A percentile compares a stretch with the other conserved stretches of the same genome.
phyloP scores from a whole-genome alignment of 2,888 invertebrate species.

The Heliconius charithonia region DNA sequence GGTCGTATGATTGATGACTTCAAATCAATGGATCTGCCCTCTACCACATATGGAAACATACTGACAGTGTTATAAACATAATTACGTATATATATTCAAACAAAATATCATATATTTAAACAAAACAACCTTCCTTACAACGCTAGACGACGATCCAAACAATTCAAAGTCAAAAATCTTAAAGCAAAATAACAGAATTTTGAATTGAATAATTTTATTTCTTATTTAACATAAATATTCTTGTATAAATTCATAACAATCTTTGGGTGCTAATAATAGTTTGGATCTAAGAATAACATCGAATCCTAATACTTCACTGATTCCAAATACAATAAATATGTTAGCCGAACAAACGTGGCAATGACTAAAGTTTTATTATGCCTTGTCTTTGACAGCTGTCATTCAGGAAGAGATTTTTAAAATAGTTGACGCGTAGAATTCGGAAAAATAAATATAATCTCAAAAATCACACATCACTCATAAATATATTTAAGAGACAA shows the following conservation, averaged over 20 bases:
- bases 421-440: background rate
- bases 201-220: conserved; percentile 79
- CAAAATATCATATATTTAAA: conserved; percentile 11
- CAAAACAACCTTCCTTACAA: background rate
- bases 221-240: conserved; percentile 83
- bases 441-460: conserved; percentile 7
- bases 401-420: background rate
- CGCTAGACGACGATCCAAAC: conserved; percentile 48
- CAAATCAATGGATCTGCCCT: conserved; percentile 82
- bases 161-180: conserved; percentile 64
- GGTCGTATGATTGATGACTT: conserved; percentile 82
- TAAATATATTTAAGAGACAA: background rate
- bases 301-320: conserved; percentile 59
- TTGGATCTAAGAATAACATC: conserved; percentile 69
- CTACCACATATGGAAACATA: conserved; percentile 54
- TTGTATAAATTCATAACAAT: conserved; percentile 84
- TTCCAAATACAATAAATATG: conserved; percentile 56
- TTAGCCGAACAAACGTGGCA: conserved; percentile 59
- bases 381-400: conserved; percentile 35
- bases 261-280: conserved; percentile 81
- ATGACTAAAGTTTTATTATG: conserved; percentile 71
- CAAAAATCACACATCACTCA: background rate
- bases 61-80: background rate
- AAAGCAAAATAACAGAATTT: conserved; percentile 54
- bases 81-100: background rate